These are phyloP conservation scores for Rhea pennata DNA, from an alignment of 2,113 vertebrate species.

Conservation along the genomic window DNA sequence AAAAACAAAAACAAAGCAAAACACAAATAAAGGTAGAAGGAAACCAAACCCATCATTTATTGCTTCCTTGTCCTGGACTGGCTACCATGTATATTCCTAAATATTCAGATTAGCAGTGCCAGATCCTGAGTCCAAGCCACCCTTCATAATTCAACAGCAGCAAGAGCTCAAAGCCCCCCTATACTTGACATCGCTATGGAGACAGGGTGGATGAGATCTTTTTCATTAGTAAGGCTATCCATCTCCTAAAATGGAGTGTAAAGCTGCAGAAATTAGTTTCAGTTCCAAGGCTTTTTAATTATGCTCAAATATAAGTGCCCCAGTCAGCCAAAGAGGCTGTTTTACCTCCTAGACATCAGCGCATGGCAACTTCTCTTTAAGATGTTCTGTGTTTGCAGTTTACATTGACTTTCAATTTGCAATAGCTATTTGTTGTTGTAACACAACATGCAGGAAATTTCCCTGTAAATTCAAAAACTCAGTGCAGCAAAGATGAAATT, in stretches of 20 bases:
- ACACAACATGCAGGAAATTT: background rate
- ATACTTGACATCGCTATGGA: background rate
- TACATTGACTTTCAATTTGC: constrained; percentile 7
- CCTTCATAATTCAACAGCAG: background rate
- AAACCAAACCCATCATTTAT: background rate
- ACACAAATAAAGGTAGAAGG: background rate
- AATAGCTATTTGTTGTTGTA: background rate
- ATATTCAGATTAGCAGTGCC: background rate
- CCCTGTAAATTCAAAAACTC: background rate
- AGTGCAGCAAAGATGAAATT: background rate
- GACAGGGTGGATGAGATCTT: background rate
- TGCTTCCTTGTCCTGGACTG: background rate
- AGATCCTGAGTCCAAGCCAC: background rate
- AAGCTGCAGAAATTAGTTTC: constrained; percentile 43
- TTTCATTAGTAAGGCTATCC: background rate
- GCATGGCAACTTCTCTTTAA: background rate
- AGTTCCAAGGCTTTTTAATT: constrained; percentile 48
- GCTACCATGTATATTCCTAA: background rate
- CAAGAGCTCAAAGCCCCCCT: background rate
- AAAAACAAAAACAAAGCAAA: background rate
- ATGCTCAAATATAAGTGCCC: background rate
- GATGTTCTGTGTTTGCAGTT: background rate
- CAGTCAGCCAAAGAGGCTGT: constrained; percentile 18
- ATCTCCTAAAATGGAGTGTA: background rate
- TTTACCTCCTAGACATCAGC: background rate